Conservation (phyloP, 2,888 invertebrate species). For the Andrena dorsata region DNA sequence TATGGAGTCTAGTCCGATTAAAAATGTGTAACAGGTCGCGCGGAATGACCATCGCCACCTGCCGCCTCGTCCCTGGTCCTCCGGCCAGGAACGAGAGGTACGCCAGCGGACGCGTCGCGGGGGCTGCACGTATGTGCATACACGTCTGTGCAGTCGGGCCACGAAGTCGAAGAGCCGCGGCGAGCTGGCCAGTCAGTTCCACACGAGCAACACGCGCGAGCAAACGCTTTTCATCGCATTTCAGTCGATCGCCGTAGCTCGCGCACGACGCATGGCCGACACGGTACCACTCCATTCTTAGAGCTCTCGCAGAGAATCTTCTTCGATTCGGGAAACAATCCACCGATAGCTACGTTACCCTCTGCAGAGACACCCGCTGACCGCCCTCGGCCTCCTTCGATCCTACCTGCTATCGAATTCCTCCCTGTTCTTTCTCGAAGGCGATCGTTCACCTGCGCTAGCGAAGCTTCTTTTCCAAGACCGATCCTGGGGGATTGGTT, state of each 20-base stretch:
- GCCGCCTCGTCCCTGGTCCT: background rate
- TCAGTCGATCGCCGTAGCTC: constrained; percentile 53
- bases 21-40: constrained; percentile 4
- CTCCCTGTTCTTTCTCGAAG: background rate
- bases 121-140: background rate
- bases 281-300: constrained; percentile 6
- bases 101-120: constrained; percentile 2
- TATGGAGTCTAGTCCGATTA: background rate
- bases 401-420: background rate
- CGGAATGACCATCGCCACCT: background rate
- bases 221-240: constrained; percentile 54
- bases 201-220: constrained; percentile 61
- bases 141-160: constrained; percentile 20
- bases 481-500: background rate
- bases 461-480: background rate
- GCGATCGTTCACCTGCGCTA: background rate
- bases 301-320: constrained; percentile 6
- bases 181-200: constrained; percentile 59
- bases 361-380: background rate
- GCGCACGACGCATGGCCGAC: constrained; percentile 45
- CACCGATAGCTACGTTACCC: background rate
- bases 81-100: constrained; percentile 7
- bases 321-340: background rate
- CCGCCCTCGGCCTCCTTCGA: background rate
- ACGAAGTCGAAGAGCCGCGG: constrained; percentile 38